Evolutionary conservation across 1,140 invertebrate genomes (phyloP).

Genomic region (Copidosoma floridanum): DNA sequence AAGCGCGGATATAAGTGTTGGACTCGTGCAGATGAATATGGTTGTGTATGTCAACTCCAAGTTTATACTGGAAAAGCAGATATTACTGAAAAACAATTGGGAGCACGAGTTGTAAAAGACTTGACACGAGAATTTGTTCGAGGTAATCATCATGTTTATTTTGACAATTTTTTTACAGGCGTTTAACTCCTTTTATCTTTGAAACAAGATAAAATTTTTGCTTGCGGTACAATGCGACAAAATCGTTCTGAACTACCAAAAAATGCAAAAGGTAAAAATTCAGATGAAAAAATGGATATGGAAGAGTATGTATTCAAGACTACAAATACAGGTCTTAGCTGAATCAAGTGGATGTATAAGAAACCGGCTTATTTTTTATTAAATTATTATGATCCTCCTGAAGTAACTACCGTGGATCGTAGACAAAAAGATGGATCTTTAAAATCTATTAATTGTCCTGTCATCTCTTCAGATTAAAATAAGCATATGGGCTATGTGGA

Average conservation of each 20-base stretch:
- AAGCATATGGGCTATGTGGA: slow-evolving; percentile 48
- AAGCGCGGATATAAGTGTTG: slow-evolving; percentile 41
- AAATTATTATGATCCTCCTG: slow-evolving; percentile 36
- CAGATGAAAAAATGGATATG: slow-evolving; percentile 33
- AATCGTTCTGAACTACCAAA: slow-evolving; percentile 32
- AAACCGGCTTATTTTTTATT: slow-evolving; percentile 38
- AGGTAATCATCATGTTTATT: slow-evolving; percentile 39
- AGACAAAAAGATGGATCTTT: slow-evolving; percentile 37
- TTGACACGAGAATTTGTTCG: slow-evolving; percentile 34
- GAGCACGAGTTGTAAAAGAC: slow-evolving; percentile 39
- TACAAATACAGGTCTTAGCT: slow-evolving; percentile 14
- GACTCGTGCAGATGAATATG: slow-evolving; percentile 35
- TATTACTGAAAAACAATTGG: slow-evolving; percentile 29
- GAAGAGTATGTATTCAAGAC: slow-evolving; percentile 18
- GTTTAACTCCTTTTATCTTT: slow-evolving; percentile 39
- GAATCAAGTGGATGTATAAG: slow-evolving; percentile 37
- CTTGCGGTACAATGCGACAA: slow-evolving; percentile 37
- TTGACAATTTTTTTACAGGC: slow-evolving; percentile 44
- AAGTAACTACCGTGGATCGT: slow-evolving; percentile 32
- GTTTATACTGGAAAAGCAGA: slow-evolving; percentile 50
- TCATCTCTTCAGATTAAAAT: slow-evolving; percentile 44
- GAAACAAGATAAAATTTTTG: slow-evolving; percentile 38
- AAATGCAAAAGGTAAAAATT: slow-evolving; percentile 31
- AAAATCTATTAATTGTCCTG: slow-evolving; percentile 32
- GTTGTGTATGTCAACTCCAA: slow-evolving; percentile 51